A percentile compares a stretch with the other conserved stretches of the same genome.
These are phyloP conservation scores for Fistularia tabacaria DNA, from an alignment of 2,797 vertebrate genomes.

Conservation along the genomic window DNA sequence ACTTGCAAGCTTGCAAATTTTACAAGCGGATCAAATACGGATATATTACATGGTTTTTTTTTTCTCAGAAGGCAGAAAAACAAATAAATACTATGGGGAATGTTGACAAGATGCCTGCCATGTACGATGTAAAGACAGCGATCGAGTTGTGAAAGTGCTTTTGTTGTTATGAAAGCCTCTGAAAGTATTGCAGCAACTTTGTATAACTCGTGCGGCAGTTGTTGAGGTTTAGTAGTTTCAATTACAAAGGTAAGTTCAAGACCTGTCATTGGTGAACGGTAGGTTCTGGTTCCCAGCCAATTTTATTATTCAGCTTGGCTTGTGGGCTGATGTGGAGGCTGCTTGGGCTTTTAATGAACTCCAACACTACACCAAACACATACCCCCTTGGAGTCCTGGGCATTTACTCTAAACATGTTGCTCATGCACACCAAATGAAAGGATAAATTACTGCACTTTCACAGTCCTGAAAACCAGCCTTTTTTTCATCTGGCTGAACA, in stretches of 20 bases:
- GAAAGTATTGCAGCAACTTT: too few relatives aligned
- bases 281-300: conserved; percentile 16
- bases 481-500: conserved; percentile 27
- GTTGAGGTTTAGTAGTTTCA: too few relatives aligned
- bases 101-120: too few relatives aligned
- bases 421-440: conserved; percentile 15
- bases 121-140: too few relatives aligned
- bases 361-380: conserved; percentile 31
- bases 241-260: conserved; percentile 8
- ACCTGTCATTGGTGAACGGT: conserved; percentile 24
- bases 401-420: conserved; percentile 3
- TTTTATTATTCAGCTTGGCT: conserved; percentile 24
- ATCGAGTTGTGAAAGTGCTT: too few relatives aligned
- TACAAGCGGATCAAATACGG: too few relatives aligned
- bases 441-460: conserved; percentile 8
- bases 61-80: too few relatives aligned
- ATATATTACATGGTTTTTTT: too few relatives aligned
- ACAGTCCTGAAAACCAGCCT: conserved; percentile 23
- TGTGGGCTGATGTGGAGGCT: conserved; percentile 23
- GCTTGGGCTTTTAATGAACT: conserved; percentile 21
- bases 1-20: too few relatives aligned
- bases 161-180: too few relatives aligned
- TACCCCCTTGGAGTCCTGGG: conserved; percentile 24
- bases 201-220: too few relatives aligned
- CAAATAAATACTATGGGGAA: too few relatives aligned